phyloP scores from a whole-genome alignment of 2,113 vertebrate genomes.

The Pituophis catenifer region DNA sequence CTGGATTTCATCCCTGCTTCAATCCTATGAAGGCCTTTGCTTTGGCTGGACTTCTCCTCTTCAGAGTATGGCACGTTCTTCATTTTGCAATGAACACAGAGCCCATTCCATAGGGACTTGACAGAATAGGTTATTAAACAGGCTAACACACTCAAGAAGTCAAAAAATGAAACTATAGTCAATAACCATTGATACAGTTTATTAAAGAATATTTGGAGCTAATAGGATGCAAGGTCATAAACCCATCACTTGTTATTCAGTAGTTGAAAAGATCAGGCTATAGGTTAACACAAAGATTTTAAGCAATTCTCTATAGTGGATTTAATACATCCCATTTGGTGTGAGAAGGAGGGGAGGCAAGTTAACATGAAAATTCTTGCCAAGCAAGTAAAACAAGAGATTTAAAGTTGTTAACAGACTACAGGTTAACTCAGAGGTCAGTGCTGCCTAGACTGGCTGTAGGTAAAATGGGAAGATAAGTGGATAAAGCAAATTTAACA shows the following conservation, averaged over 20 bases:
- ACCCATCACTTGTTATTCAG: not conserved
- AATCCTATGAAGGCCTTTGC: not conserved
- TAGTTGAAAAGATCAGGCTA: not conserved
- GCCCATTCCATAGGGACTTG: not conserved
- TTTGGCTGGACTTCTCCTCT: not conserved
- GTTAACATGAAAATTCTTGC: not conserved
- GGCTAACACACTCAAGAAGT: not conserved
- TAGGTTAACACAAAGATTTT: not conserved
- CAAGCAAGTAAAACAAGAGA: not conserved
- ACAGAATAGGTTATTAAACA: not conserved
- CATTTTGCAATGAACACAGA: not conserved
- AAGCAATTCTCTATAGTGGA: not conserved
- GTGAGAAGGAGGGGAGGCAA: not conserved
- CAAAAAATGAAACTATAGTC: not conserved
- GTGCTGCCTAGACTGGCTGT: not conserved
- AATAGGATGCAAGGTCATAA: not conserved
- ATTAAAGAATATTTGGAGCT: not conserved
- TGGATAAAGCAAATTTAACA: not conserved
- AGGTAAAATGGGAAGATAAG: not conserved
- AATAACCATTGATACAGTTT: not conserved
- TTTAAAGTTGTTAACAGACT: not conserved
- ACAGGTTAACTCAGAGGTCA: not conserved
- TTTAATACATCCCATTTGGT: not conserved
- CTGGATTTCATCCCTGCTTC: not conserved
- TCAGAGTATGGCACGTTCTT: not conserved